These are phyloP conservation scores for Drosophila jambulina DNA, from an alignment of 1,140 invertebrate species.

Conservation along the genomic window DNA sequence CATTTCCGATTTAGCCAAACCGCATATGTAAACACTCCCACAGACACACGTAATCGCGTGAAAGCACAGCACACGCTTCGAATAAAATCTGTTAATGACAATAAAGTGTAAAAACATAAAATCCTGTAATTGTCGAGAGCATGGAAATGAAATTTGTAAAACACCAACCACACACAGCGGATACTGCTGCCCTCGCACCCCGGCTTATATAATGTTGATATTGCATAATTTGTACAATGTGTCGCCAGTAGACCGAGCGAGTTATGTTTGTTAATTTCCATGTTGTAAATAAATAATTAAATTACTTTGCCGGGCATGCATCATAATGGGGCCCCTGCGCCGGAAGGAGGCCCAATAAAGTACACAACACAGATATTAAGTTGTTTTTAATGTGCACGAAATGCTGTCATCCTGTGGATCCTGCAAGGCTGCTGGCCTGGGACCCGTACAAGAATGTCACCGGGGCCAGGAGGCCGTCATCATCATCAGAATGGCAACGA, in stretches of 20 bases:
- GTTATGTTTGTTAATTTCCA: constrained; percentile 63
- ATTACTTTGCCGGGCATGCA: constrained; percentile 53
- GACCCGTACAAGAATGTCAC: constrained; percentile 59
- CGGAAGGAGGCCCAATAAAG: constrained; percentile 44
- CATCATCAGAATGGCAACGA: constrained; percentile 64
- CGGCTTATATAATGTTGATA: constrained; percentile 25
- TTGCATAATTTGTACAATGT: constrained; percentile 52
- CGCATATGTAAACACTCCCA: constrained; percentile 32
- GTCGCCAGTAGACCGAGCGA: constrained; percentile 26
- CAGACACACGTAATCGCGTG: constrained; percentile 34
- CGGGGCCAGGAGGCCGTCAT: constrained; percentile 48
- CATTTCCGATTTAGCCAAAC: constrained; percentile 35
- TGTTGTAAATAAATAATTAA: constrained; percentile 73
- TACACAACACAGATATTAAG: constrained; percentile 59
- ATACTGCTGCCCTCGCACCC: neutral
- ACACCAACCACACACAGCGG: constrained; percentile 4
- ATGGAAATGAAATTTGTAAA: constrained; percentile 58
- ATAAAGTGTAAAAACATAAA: constrained; percentile 65
- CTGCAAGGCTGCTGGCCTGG: constrained; percentile 22
- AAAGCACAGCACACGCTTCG: neutral
- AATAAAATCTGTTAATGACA: constrained; percentile 61
- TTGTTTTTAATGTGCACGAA: constrained; percentile 62
- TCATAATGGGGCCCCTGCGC: constrained; percentile 27
- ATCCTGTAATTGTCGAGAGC: constrained; percentile 47
- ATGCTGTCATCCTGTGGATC: constrained; percentile 45